Evolutionary conservation across 2,113 vertebrate species (phyloP).

Genomic region (Malurus melanocephalus): DNA sequence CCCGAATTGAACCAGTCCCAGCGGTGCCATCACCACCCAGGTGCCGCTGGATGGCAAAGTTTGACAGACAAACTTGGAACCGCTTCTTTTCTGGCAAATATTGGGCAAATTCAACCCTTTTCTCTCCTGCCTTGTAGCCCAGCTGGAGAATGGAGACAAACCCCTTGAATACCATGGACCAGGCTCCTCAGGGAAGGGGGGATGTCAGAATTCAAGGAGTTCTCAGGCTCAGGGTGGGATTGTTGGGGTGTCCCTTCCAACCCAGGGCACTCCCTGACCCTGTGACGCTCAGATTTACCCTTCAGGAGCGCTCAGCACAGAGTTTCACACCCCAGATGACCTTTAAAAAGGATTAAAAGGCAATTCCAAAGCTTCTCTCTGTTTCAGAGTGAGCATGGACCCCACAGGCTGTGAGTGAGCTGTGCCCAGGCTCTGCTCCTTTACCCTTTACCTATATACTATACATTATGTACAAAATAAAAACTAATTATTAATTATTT

Average conservation of each 20-base stretch:
- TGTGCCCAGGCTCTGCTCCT: neutral
- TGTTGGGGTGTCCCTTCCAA: neutral
- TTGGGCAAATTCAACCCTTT: neutral
- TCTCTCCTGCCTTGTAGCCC: neutral
- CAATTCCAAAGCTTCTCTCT: neutral
- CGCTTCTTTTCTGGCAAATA: fast-evolving
- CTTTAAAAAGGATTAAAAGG: neutral
- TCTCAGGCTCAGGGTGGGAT: neutral
- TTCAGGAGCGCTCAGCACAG: neutral
- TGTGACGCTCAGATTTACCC: neutral
- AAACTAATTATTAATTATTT: too few relatives aligned
- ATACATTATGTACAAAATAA: too few relatives aligned
- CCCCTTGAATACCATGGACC: neutral
- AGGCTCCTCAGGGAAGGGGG: neutral
- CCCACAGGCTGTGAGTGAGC: fast-evolving
- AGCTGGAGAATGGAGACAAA: neutral
- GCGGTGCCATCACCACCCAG: fast-evolving
- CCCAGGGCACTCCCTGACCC: neutral
- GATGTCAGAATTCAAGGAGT: neutral
- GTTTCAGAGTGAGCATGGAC: fast-evolving
- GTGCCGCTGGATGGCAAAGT: neutral
- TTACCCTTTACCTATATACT: too few relatives aligned
- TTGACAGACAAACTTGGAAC: too few relatives aligned
- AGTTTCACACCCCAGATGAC: neutral
- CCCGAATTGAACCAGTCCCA: neutral